Base-by-base conservation (phyloP, 2,888 invertebrate genomes). In the Hirudinaria manillensis region DNA sequence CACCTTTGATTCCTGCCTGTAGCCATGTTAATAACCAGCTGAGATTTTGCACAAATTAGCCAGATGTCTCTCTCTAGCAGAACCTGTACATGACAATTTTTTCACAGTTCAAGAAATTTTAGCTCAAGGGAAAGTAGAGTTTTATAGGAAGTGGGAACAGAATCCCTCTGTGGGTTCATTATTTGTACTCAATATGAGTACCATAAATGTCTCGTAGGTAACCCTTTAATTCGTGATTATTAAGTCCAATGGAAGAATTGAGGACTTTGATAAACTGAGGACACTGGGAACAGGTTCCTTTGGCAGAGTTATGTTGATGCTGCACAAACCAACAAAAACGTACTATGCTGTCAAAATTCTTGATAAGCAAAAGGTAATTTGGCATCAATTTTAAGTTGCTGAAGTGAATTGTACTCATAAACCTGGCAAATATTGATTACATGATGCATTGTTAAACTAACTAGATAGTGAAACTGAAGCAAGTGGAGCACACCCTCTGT, bases 311-410 rank as follows among this genome's bases (percentile, higher is more conserved):
- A 99, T 99, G 99, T 93, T 99, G 86, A 99, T 99, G 68, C 96
- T 98, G 88, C 94, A 98, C 87, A 98, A 97, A 88, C 91, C 92
- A 77, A 92, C 92, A 84, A 94, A 94, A 89, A 93, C 95, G 87
- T 98, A 93, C 87, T 99, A 93, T 87, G 99, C 99, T 83, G 99
- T 99, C 98, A 99, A 99, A 90, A 99, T 99, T 86, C 90, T 99
- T 85, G 98, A 99, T 87, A 99, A 99, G 90, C 98, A 99, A 87
- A 99, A 99, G 90, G 97, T 88, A 32, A 55, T 72, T 72, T 55
- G 29, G 4, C 2, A 27, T 27, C 13, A 27, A 45, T 45, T 10
- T 45, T 2, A 7, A 45, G n/a, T 45, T 16, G 16, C 16, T 7
- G 10, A 16, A 6, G 13, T 45, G 45, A 45, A 45, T 45, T 45